A percentile compares a stretch with the other conserved stretches of the same genome.
Evolutionary conservation across 2,888 invertebrate genomes (phyloP).

Genomic region (Eristalis intricaria): DNA sequence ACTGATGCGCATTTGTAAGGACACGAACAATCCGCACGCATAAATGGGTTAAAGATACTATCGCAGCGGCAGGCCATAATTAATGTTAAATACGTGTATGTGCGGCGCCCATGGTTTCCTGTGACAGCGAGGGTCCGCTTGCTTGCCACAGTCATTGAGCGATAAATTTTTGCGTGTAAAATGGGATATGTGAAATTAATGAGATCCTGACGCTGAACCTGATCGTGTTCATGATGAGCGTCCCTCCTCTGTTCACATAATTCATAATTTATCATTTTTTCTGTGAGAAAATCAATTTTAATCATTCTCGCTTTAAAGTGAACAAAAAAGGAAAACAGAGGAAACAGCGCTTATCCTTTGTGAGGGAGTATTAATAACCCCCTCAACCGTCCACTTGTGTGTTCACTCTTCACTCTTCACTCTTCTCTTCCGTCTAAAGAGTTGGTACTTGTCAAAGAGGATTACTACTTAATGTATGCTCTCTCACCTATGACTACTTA

Average conservation of each 20-base stretch:
- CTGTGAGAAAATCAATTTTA: constrained; percentile 38
- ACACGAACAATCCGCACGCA: background rate
- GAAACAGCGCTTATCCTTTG: constrained; percentile 43
- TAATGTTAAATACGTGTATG: constrained; percentile 41
- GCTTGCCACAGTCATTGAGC: background rate
- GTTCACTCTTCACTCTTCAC: constrained; percentile 19
- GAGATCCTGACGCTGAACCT: constrained; percentile 15
- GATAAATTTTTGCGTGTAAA: constrained; percentile 40
- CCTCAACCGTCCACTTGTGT: background rate
- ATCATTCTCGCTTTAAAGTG: constrained; percentile 7
- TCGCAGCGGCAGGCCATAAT: constrained; percentile 45
- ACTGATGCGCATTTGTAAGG: constrained; percentile 13
- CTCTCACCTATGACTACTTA: constrained; percentile 65
- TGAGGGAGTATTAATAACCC: constrained; percentile 57
- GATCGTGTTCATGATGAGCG: background rate
- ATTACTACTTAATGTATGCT: constrained; percentile 61
- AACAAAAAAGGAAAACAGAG: background rate
- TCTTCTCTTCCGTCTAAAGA: constrained; percentile 14
- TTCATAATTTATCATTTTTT: constrained; percentile 31
- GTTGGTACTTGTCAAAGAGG: constrained; percentile 60
- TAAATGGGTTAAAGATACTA: constrained; percentile 61
- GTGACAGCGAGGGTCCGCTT: background rate
- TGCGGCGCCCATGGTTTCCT: background rate
- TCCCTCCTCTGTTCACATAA: background rate
- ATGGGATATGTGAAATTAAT: constrained; percentile 46